Percentiles rank a stretch among this genome's conserved stretches.
Evolutionary conservation across 2,888 invertebrate genomes (phyloP).

Genomic region (Ectobius pallidus): DNA sequence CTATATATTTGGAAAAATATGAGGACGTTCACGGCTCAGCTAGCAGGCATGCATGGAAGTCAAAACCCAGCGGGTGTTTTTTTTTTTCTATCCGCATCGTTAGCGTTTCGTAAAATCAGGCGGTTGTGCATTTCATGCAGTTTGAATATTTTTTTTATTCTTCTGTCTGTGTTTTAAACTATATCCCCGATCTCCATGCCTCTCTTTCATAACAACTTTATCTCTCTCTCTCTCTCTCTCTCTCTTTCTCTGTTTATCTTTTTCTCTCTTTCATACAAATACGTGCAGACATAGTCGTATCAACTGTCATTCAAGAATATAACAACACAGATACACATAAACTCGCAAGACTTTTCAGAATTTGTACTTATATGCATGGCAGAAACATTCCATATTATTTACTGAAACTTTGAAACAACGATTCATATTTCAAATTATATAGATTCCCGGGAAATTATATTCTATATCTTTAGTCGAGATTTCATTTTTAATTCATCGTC

Average conservation of each 20-base stretch:
- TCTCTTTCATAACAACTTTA: neutral
- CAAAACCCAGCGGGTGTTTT: constrained; percentile 2
- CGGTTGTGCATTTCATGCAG: constrained; percentile 17
- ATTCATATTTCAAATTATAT: too few species aligned
- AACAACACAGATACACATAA: too few species aligned
- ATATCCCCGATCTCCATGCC: neutral
- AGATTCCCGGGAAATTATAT: too few species aligned
- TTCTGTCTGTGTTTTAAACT: neutral
- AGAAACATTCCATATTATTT: too few species aligned
- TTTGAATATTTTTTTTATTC: constrained; percentile 18
- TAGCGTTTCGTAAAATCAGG: constrained; percentile 19
- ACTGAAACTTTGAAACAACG: too few species aligned
- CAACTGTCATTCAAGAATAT: too few species aligned
- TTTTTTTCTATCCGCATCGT: constrained; percentile 13
- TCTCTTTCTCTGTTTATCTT: neutral
- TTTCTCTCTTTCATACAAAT: neutral
- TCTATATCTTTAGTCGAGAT: too few species aligned
- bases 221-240: neutral
- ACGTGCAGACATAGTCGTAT: too few species aligned
- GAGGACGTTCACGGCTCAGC: constrained; percentile 8
- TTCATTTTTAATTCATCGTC: too few species aligned
- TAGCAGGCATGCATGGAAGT: constrained; percentile 10
- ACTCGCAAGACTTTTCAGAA: too few species aligned
- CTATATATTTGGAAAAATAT: constrained; percentile 2
- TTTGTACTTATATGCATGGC: too few species aligned